Base-by-base conservation (phyloP, 2,113 vertebrate species). In the Saccopteryx leptura region DNA sequence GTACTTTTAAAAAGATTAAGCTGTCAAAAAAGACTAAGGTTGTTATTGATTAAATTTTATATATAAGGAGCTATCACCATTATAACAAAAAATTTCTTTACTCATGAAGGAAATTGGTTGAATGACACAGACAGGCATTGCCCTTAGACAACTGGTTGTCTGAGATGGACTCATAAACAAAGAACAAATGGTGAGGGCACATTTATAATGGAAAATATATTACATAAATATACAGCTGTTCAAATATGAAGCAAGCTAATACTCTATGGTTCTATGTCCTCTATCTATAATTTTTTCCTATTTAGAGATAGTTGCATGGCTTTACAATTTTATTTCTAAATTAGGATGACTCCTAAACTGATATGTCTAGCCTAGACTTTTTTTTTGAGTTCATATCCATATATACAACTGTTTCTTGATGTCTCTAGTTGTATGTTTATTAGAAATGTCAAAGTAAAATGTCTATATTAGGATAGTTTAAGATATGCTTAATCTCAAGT, bases 261-360 rank as follows among this genome's bases (percentile, higher is more conserved):
- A 21, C 33, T 69, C 46, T 69, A 7, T 82, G n/a, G 87, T 61
- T 91, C 5, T 52, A 39, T 63, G 56, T 58, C 33, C 65, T 65
- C 4, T 63, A 28, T 48, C 1, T 9, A 9, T 8, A 39, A 50
- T 52, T 56, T 26, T 13, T 24, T 61, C 14, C 26, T 54, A 86
- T n/a, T 46, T 18, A 78, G 26, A 87, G 11, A 21, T 9, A 91
- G 7, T 23, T 63, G 1, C 66, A 81, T 54, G 17, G 5, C 23
- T 91, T 83, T 91, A 63, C 71, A 75, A 21, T 65, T 66, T 13
- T 33, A 63, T 78, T 86, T 76, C 15, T 39, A 83, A 95, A 72
- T 71, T 91, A 83, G 14, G 19, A 68, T 72, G 26, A 54, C 23
- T 88, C 88, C 18, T 23, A 78, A 78, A 76, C n/a, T 81, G 9